Evolutionary conservation across 2,888 invertebrate genomes (phyloP), one percentile per base, ranked within the genome.

Genomic region (Endomychus coccineus): DNA sequence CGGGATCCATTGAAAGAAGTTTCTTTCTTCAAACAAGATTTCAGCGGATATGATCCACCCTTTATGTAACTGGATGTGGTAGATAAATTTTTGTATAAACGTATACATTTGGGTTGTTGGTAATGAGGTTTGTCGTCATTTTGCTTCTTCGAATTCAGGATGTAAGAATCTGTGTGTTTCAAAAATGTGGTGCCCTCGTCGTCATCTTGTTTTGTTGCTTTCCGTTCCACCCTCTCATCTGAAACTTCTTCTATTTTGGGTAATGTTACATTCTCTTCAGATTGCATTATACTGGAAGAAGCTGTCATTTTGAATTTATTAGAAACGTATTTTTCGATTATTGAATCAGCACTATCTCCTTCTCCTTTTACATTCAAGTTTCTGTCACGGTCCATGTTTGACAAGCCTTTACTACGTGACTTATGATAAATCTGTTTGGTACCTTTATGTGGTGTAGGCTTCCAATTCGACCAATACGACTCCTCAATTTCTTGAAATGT

Each of bases 391-490:
- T 3, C 11, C 22, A 19, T 6, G n/a, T n/a, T n/a, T n/a, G n/a
- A n/a, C n/a, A n/a, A n/a, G n/a, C n/a, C n/a, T n/a, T n/a, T n/a
- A n/a, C n/a, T n/a, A n/a, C n/a, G n/a, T n/a, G n/a, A n/a, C n/a
- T n/a, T n/a, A n/a, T n/a, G n/a, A n/a, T n/a, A n/a, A n/a, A n/a
- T n/a, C n/a, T n/a, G 9, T 32, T 3, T 23, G 6, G 15, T 10
- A 17, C 25, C 14, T 14, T 6, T 4, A 27, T 25, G 13, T 3
- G 12, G n/a, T 30, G 12, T 51, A 0, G 65, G 65, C 45, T 61
- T 64, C 64, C 65, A 65, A 33, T 55, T 55, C 1, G 62, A 56
- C 65, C 65, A 65, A 35, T 63, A 65, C 2, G 56, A 53, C 47
- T 65, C 65, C 44, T 65, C 65, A 15, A 65, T 37, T 42, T 54